Base-by-base conservation (phyloP, 2,797 vertebrate species). In the Etheostoma nigrum region DNA sequence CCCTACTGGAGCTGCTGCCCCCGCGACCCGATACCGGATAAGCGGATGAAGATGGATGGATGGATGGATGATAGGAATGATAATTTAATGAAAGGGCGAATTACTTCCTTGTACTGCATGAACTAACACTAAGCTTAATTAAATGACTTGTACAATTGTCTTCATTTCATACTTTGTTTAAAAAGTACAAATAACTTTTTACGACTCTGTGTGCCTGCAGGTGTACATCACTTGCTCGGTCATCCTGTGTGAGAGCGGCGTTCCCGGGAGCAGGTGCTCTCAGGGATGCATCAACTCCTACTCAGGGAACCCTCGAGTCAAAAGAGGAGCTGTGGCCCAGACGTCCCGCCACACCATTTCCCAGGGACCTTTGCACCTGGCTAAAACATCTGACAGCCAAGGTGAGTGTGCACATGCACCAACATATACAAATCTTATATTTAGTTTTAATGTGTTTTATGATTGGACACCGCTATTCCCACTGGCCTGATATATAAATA, bases 171-270 rank as follows among this genome's bases (percentile, higher is more conserved):
- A 40, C 36, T 40, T 40, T 11, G 10, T 40, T 40, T 40, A 40
- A 11, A 40, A 40, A 4, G 57, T 59, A 59, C 19, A 47, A 13
- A 63, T 3, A 33, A 47, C 18, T 30, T 58, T 47, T 54, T 4
- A 18, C 5, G 3, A 44, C 27, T 40, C 27, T 10, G 0, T 42
- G n/a, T 65, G 51, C 58, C 19, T 70, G 30, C 70, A 93, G 90
- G 90, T 92, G 19, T 90, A 83, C 75, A 89, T 93, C 74, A 89
- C 77, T 16, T 93, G 92, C 68, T 78, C 85, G 0, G 92, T 93
- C 27, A 70, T 92, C 48, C 72, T 94, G 74, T 93, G 92, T 75
- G 71, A 80, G 55, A 49, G 15, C 1, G 86, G 76, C 13, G 18
- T 66, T 59, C 19, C 77, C 9, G 57, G 69, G 25, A 90, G 82